Base-by-base conservation (phyloP, 2,888 invertebrate species). In the Philereme vetulata region DNA sequence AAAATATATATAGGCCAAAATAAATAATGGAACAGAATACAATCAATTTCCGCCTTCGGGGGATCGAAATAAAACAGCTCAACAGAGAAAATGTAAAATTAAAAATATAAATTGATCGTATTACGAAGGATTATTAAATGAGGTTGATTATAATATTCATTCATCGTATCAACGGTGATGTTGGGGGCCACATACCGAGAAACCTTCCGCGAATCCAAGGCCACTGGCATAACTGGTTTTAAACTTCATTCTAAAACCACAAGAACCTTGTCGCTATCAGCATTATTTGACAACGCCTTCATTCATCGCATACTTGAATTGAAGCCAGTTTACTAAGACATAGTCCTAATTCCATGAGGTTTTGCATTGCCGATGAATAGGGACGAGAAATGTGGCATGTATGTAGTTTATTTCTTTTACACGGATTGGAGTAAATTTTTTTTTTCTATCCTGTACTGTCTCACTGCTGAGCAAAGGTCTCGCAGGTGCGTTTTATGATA, bases 161-260 rank as follows among this genome's bases (percentile, higher is more conserved):
- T 70, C 67, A 75, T 68, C 58, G 65, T 66, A 70, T 74, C 71
- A 76, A 72, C 71, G 70, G 58, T 62, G 62, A 70, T 70, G 74
- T 68, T 71, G 82, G 78, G 51, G 83, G 83, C 80, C 86, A 75
- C 78, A 81, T 75, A 78, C 84, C 84, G 82, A 85, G 82, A 85
- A 87, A 85, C 86, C 85, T 85, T 81, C 81, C 77, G 81, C 74
- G 74, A 62, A 69, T 46, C 78, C 87, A 91, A 90, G 90, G 90
- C 83, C 85, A 79, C 21, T 38, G 63, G 46, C 49, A 61, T 59
- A 85, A 90, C 90, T 84, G 77, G 90, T 90, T 89, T 76, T 62
- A 74, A 77, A 85, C 86, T 36, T 51, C 52, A 56, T 50, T 57
- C 50, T 58, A 56, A 35, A 49, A 46, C 38, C 52, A 38, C 43